Percentiles rank a stretch among this genome's conserved stretches.
phyloP scores from a whole-genome alignment of 2,797 vertebrate genomes.

The Morus bassanus region DNA sequence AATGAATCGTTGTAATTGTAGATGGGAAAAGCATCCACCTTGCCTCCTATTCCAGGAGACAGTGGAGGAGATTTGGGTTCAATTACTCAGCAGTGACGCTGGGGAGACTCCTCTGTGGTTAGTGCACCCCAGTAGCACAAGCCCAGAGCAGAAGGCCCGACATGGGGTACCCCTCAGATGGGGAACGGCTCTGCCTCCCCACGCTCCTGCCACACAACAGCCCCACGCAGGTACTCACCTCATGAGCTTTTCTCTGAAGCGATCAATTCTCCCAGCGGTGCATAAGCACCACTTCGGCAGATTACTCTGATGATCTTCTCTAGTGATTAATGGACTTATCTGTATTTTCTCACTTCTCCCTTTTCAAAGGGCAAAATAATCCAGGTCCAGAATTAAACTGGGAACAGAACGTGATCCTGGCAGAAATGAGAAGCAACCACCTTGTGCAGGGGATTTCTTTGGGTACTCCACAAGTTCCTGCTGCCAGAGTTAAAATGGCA shows the following conservation, averaged over 20 bases:
- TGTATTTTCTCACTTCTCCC: neutral
- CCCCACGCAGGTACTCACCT: neutral
- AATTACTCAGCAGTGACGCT: accelerated
- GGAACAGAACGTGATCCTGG: neutral
- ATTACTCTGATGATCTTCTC: neutral
- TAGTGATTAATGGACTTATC: neutral
- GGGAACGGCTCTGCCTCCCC: neutral
- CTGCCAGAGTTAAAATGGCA: neutral
- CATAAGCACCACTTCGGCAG: neutral
- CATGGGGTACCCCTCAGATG: neutral
- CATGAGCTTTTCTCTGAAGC: neutral
- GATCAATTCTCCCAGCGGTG: accelerated
- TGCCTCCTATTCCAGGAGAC: neutral
- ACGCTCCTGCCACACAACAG: accelerated
- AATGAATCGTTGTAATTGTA: neutral
- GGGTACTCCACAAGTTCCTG: neutral
- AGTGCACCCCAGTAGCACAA: accelerated
- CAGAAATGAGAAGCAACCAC: neutral
- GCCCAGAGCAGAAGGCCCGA: neutral
- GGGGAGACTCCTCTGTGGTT: too few relatives aligned
- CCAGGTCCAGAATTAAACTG: neutral
- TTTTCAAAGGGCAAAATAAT: neutral
- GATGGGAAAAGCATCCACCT: neutral
- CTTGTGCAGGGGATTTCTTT: neutral
- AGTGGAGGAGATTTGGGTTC: neutral